phyloP scores from a whole-genome alignment of 2,888 invertebrate species.

The Heteromyza rotundicornis region DNA sequence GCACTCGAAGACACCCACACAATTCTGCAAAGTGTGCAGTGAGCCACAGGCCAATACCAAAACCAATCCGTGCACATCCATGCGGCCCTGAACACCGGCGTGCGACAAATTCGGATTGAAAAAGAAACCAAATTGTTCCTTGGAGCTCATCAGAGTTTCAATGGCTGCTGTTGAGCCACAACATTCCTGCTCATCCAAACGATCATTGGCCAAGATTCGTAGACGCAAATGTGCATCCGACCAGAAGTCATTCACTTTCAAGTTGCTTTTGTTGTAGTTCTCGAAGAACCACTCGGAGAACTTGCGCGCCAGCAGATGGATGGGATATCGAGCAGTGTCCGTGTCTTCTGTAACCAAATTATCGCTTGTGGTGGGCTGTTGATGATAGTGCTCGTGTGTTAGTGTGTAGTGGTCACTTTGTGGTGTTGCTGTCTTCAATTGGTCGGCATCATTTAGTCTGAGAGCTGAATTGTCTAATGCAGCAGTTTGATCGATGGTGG shows the following conservation, averaged over 20 bases:
- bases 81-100: slow-evolving; percentile 67
- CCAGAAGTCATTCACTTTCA: slow-evolving; percentile 67
- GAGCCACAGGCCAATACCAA: slow-evolving; percentile 70
- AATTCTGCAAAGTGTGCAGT: slow-evolving; percentile 64
- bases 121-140: slow-evolving; percentile 62
- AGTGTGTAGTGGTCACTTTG: too few relatives aligned
- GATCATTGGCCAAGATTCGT: slow-evolving; percentile 44
- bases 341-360: not conserved
- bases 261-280: slow-evolving; percentile 56
- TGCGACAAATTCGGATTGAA: slow-evolving; percentile 69
- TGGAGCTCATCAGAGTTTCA: slow-evolving; percentile 56
- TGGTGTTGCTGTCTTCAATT: not conserved
- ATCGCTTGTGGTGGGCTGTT: not conserved
- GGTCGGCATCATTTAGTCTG: not conserved
- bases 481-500: not conserved
- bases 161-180: slow-evolving; percentile 48
- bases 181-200: slow-evolving; percentile 39
- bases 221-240: slow-evolving; percentile 60
- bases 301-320: slow-evolving; percentile 65
- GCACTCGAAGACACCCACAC: slow-evolving; percentile 72
- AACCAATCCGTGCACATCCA: slow-evolving; percentile 70
- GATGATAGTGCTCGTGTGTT: too few relatives aligned
- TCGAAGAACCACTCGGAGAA: slow-evolving; percentile 69
- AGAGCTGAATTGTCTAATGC: too few relatives aligned
- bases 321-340: slow-evolving; percentile 43